phyloP scores from a whole-genome alignment of 1,140 invertebrate species.

The Phenacoccus solenopsis region DNA sequence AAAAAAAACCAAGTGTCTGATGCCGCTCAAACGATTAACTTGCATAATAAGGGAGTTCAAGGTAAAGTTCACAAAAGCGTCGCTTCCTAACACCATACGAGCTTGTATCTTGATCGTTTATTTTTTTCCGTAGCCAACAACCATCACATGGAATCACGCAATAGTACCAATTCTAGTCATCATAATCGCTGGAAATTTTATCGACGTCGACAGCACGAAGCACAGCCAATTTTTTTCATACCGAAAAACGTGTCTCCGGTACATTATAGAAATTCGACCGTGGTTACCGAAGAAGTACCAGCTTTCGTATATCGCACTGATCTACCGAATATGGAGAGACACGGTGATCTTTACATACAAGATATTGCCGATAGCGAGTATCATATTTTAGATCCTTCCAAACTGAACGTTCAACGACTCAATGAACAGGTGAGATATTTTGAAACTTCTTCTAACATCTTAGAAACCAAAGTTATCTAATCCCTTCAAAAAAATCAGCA shows the following conservation, averaged over 20 bases:
- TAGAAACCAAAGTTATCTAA: too few relatives aligned
- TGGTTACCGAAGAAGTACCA: not conserved
- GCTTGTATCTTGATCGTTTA: not conserved
- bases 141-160: not conserved
- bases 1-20: not conserved
- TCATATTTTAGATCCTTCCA: constrained; percentile 22
- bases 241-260: not conserved
- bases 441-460: too few relatives aligned
- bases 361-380: constrained; percentile 49
- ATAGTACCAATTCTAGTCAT: not conserved
- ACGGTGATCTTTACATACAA: constrained; percentile 58
- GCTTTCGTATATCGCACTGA: not conserved
- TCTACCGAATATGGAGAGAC: constrained; percentile 49
- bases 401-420: not conserved
- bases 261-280: not conserved
- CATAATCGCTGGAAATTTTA: constrained; percentile 8
- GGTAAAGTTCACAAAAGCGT: not conserved
- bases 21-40: not conserved
- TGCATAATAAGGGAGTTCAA: constrained; percentile 1
- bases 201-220: not conserved
- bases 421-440: constrained; percentile 26
- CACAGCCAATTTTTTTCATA: not conserved
- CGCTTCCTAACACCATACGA: too few relatives aligned
- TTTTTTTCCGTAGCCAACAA: not conserved
- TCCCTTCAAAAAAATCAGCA: too few relatives aligned